Percentiles rank a stretch among this genome's conserved stretches.
Evolutionary conservation across 2,888 invertebrate genomes (phyloP).

Genomic region (Pollenia griseotomentosa): DNA sequence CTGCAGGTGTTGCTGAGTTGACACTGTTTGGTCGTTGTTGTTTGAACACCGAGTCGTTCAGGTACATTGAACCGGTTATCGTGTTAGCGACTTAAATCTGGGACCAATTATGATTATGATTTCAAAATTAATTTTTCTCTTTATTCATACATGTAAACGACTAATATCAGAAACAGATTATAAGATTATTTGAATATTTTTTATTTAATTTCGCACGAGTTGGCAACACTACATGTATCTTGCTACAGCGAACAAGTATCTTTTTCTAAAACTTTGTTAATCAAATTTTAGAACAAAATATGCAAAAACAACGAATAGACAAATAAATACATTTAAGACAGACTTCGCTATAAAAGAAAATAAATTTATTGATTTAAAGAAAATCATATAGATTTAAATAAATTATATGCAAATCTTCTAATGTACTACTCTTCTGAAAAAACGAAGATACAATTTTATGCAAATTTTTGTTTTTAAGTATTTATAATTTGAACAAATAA

Average conservation of each 20-base stretch:
- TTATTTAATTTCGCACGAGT: background rate
- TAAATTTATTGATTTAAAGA: conserved; percentile 32
- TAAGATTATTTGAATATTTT: too few species aligned
- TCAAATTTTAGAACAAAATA: background rate
- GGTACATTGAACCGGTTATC: too few species aligned
- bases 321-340: background rate
- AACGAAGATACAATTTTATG: conserved; percentile 28
- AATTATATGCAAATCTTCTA: conserved; percentile 46
- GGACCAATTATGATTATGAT: too few species aligned
- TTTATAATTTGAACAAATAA: conserved; percentile 19
- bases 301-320: background rate
- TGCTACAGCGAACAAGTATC: background rate
- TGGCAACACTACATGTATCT: background rate
- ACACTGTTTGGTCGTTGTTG: too few species aligned
- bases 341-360: background rate
- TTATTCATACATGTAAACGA: too few species aligned
- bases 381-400: background rate
- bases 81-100: too few species aligned
- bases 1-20: too few species aligned
- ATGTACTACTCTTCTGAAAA: background rate
- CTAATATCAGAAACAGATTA: too few species aligned
- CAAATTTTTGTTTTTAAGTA: conserved; percentile 6
- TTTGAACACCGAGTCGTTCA: too few species aligned
- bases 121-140: too few species aligned
- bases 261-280: conserved; percentile 6